Evolutionary conservation across 2,113 vertebrate species (phyloP).

Genomic region (Rhinolophus sinicus): DNA sequence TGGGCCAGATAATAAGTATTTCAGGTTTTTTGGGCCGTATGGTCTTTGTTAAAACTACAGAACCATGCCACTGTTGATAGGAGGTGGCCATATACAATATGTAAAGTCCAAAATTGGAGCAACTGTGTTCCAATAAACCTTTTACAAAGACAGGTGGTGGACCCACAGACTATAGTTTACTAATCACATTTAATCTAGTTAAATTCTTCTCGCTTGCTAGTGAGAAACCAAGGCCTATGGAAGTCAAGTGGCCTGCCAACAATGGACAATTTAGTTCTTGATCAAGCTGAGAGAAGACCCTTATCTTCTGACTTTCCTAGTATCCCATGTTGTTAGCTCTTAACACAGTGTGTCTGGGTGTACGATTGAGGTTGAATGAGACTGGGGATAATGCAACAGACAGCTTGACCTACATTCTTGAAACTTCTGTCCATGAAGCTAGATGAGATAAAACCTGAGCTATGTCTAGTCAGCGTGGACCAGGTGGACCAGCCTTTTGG

Average conservation of each 20-base stretch:
- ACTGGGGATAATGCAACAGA: neutral
- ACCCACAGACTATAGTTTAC: neutral
- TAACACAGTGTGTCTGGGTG: neutral
- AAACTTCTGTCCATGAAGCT: neutral
- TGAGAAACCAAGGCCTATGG: neutral
- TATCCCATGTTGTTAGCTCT: neutral
- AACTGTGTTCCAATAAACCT: neutral
- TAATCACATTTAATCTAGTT: neutral
- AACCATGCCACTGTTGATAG: too few relatives aligned
- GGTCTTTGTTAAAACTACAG: neutral
- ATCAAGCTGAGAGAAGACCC: neutral
- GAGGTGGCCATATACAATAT: neutral
- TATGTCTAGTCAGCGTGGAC: neutral
- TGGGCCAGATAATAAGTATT: neutral
- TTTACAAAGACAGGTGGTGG: neutral
- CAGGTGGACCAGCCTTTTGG: neutral
- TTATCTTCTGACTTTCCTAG: neutral
- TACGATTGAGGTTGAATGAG: neutral
- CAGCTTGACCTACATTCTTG: neutral
- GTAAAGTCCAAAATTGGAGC: too few relatives aligned
- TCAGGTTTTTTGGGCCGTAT: neutral
- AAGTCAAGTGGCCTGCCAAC: neutral
- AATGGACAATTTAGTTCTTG: neutral
- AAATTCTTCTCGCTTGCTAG: neutral
- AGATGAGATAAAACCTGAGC: neutral